A percentile compares a stretch with the other conserved stretches of the same genome.
Conservation (phyloP, 2,888 invertebrate genomes). For the Strigamia transsilvanica region DNA sequence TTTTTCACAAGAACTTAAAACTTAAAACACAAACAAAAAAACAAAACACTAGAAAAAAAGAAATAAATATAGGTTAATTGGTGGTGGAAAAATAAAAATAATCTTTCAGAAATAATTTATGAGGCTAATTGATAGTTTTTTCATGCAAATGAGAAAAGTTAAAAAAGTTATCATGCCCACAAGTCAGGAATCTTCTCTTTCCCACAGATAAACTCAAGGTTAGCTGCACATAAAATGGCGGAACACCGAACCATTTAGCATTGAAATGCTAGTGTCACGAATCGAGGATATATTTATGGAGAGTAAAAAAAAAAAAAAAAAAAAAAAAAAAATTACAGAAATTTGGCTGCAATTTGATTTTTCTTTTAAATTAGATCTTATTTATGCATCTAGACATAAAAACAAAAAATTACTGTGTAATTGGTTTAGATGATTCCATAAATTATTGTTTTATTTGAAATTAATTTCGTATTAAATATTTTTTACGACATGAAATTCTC, state of each 20-base stretch:
- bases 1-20: not conserved
- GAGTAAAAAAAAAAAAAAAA: not conserved
- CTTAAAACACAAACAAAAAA: not conserved
- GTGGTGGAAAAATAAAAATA: constrained; percentile 34
- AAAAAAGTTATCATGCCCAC: constrained; percentile 38
- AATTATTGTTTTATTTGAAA: constrained; percentile 38
- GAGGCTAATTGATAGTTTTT: constrained; percentile 22
- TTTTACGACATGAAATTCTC: constrained; percentile 1
- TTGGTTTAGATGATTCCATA: not conserved
- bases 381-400: constrained; percentile 5
- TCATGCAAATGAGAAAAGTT: constrained; percentile 1
- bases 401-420: not conserved
- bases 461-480: constrained; percentile 10
- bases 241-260: constrained; percentile 17
- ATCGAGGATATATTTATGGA: constrained; percentile 14
- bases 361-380: not conserved
- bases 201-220: constrained; percentile 38
- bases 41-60: not conserved
- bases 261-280: constrained; percentile 31
- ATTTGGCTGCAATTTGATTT: not conserved
- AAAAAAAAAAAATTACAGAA: not conserved
- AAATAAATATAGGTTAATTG: constrained; percentile 20
- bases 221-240: constrained; percentile 22
- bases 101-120: constrained; percentile 19
- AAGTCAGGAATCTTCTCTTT: constrained; percentile 35